phyloP scores from a whole-genome alignment of 2,113 vertebrate genomes.

The Ranitomeya imitator region DNA sequence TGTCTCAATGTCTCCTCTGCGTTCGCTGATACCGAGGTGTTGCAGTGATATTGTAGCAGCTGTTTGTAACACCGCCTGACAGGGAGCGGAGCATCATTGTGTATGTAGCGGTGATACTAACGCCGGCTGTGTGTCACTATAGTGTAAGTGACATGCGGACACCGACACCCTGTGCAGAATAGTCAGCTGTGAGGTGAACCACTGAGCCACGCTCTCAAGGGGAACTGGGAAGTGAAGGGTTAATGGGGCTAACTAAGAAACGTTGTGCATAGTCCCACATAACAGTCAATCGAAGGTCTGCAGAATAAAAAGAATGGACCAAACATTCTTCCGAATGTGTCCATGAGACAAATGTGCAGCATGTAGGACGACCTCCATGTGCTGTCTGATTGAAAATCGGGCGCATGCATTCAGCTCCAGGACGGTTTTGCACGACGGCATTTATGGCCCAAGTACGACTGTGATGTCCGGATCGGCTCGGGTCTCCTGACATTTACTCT shows the following conservation, averaged over 20 bases:
- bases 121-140: neutral
- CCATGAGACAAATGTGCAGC: too few species aligned
- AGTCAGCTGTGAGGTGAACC: neutral
- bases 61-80: conserved; percentile 38
- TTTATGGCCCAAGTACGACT: too few species aligned
- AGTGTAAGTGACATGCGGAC: neutral
- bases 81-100: conserved; percentile 30
- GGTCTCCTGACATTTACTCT: too few species aligned
- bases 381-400: too few species aligned
- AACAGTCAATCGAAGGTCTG: too few species aligned
- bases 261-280: too few species aligned
- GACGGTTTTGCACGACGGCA: too few species aligned
- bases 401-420: too few species aligned
- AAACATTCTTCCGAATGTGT: too few species aligned
- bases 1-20: conserved; percentile 14
- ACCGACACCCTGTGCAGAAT: neutral
- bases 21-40: conserved; percentile 38
- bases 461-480: too few species aligned
- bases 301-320: too few species aligned
- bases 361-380: too few species aligned
- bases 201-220: neutral
- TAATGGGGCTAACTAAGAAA: neutral
- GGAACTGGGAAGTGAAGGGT: neutral
- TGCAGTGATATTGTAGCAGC: conserved; percentile 38
- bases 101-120: neutral